Base-by-base conservation (phyloP, 2,113 vertebrate species). In the Coregonus clupeaformis region DNA sequence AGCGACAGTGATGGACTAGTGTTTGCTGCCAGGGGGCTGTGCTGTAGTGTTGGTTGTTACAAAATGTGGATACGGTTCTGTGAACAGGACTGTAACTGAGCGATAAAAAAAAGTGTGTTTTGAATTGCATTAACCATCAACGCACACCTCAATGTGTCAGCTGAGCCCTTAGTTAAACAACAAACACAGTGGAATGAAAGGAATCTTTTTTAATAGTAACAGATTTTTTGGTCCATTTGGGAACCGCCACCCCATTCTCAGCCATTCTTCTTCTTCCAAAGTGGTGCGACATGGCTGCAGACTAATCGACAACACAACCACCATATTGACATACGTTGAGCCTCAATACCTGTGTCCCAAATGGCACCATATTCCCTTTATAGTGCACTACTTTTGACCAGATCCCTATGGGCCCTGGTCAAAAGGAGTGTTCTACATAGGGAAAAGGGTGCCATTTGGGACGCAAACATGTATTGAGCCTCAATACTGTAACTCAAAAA, bases 401-500 rank as follows among this genome's bases (percentile, higher is more conserved):
- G 47, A 16, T 2, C 47, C 13, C 12, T 16, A 52, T 5, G 16
- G 47, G 14, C 14, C 4, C 13, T 49, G 47, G 13, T 49, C 11
- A 49, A 16, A 49, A 49, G 47, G 3, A 49, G 32, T 30, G 68
- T 42, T 22, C 36, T 45, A 63, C 36, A 42, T 36, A 68, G 42
- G 30, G 32, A 75, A 71, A 20, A 63, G 12, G 12, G 12, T 4
- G 14, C 47, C 47, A 52, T 52, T 52, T 52, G 5, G 49, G 49
- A 52, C 49, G 1, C 14, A 16, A 55, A 57, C 77, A 62, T 71
- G 42, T 47, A 24, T 7, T 24, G 71, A 47, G 32, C 47, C 65
- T 80, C 71, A 42, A 11, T 11, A 42, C 36, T 42, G 36, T 42
- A 42, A 85, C 84, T 82, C 86, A 87, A 88, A 82, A 85, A 85